Evolutionary conservation across 2,797 vertebrate genomes (phyloP).

Genomic region (Notoglanidium macrostoma): DNA sequence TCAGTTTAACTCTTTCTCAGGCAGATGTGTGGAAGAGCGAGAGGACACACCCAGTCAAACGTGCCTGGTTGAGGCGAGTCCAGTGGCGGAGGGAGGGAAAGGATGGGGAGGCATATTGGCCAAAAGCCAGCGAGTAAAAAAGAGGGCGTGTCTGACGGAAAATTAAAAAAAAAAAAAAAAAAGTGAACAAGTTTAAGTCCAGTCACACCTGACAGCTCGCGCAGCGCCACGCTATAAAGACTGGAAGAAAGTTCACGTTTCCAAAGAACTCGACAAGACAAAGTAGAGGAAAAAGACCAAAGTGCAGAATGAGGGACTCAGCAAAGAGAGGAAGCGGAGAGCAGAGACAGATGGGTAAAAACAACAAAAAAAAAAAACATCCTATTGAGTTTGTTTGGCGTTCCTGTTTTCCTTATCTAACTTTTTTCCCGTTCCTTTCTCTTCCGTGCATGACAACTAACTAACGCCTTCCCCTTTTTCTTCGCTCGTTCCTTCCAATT

Average conservation of each 20-base stretch:
- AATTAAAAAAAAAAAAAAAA: constrained; percentile 62
- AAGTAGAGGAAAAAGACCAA: constrained; percentile 29
- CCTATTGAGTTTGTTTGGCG: background rate
- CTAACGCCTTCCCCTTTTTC: too few relatives aligned
- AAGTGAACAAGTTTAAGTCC: constrained; percentile 65
- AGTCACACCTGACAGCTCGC: constrained; percentile 51
- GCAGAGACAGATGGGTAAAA: constrained; percentile 73
- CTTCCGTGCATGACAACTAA: too few relatives aligned
- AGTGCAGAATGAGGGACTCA: constrained; percentile 76
- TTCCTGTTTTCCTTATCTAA: background rate
- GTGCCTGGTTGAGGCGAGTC: constrained; percentile 46
- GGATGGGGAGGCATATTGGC: constrained; percentile 35
- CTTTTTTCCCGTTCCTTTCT: background rate
- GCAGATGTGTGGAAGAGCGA: constrained; percentile 42
- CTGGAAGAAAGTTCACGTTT: constrained; percentile 33
- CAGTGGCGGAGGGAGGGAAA: constrained; percentile 45
- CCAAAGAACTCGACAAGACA: constrained; percentile 11
- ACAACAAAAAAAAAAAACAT: background rate
- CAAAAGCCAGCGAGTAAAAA: constrained; percentile 67
- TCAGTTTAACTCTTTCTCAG: background rate
- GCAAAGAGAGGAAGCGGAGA: constrained; percentile 69
- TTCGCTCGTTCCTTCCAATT: background rate
- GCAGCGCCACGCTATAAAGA: background rate
- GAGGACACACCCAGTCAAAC: constrained; percentile 74
- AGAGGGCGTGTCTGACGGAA: constrained; percentile 71